Evolutionary conservation across 2,113 vertebrate species (phyloP).

Genomic region (Copsychus sechellarum): DNA sequence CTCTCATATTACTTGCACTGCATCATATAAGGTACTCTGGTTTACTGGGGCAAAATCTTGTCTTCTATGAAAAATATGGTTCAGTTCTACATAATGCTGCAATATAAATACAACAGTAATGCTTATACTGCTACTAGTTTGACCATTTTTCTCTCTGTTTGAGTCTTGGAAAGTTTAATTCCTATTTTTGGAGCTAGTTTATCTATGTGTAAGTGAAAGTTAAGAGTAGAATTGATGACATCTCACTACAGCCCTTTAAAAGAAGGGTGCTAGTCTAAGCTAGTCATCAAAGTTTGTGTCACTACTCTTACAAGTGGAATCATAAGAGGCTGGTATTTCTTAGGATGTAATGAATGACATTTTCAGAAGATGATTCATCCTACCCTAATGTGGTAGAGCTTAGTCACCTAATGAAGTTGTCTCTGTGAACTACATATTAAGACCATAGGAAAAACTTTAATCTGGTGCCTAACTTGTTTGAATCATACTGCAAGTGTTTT

Average conservation of each 20-base stretch:
- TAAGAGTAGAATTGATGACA: background rate
- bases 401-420: slow-evolving; percentile 7
- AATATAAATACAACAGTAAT: background rate
- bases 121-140: background rate
- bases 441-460: background rate
- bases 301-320: background rate
- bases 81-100: background rate
- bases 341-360: background rate
- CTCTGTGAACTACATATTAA: background rate
- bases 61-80: background rate
- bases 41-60: background rate
- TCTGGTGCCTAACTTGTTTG: background rate
- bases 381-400: background rate
- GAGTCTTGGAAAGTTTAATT: background rate
- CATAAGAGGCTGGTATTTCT: background rate
- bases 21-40: background rate
- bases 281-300: background rate
- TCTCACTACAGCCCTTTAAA: background rate
- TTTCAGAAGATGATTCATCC: slow-evolving; percentile 41
- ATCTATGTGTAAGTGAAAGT: background rate
- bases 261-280: background rate
- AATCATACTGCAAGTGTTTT: background rate
- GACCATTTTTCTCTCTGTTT: background rate
- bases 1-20: background rate
- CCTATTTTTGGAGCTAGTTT: background rate